Evolutionary conservation across 2,888 invertebrate genomes (phyloP).

Genomic region (Tetramorium bicarinatum): DNA sequence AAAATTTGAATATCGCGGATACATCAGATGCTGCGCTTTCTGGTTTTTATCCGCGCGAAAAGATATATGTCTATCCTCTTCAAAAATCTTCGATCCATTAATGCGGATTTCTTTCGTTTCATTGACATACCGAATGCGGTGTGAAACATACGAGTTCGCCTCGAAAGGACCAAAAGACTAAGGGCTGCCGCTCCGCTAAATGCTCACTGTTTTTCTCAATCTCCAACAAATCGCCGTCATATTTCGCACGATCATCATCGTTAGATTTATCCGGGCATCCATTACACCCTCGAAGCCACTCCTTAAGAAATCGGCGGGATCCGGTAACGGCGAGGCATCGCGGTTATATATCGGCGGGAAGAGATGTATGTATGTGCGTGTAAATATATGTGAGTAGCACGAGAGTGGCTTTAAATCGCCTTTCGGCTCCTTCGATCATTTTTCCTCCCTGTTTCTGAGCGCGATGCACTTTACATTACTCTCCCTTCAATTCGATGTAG

Average conservation of each 20-base stretch:
- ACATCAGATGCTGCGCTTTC: neutral
- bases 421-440: constrained; percentile 45
- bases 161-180: constrained; percentile 7
- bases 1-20: neutral
- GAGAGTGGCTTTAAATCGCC: constrained; percentile 49
- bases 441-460: constrained; percentile 29
- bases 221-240: constrained; percentile 12
- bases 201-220: constrained; percentile 44
- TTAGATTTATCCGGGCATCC: constrained; percentile 47
- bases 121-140: neutral
- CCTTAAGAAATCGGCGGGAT: constrained; percentile 37
- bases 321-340: neutral
- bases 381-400: neutral
- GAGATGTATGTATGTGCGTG: neutral
- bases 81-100: constrained; percentile 24
- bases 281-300: constrained; percentile 5
- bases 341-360: constrained; percentile 9
- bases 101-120: constrained; percentile 2
- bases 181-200: neutral
- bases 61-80: neutral
- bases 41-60: neutral
- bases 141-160: constrained; percentile 20
- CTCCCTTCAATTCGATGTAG: constrained; percentile 23
- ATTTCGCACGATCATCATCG: constrained; percentile 37
- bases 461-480: constrained; percentile 47